These are phyloP conservation scores for Danaus plexippus DNA, from an alignment of 1,140 invertebrate genomes.

Conservation along the genomic window DNA sequence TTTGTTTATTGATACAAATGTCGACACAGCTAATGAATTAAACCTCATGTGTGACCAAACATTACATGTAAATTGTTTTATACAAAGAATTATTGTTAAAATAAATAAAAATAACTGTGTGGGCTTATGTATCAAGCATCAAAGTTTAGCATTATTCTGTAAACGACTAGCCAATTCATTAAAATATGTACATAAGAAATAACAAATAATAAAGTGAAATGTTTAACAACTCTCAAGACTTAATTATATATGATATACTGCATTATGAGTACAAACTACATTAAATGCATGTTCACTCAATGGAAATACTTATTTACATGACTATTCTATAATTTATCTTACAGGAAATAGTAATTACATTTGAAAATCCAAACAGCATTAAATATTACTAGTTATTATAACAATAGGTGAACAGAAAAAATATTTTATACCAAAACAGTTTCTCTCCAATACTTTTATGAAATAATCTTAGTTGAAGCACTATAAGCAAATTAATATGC, in stretches of 20 bases:
- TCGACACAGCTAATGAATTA: constrained; percentile 10
- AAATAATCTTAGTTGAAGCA: no score
- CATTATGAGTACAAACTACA: constrained; percentile 48
- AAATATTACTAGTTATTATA: neutral
- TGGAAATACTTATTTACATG: constrained; percentile 39
- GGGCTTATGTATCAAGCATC: constrained; percentile 14
- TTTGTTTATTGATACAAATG: constrained; percentile 20
- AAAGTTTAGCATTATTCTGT: constrained; percentile 31
- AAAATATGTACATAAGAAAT: constrained; percentile 34
- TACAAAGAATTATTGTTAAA: neutral
- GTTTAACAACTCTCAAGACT: constrained; percentile 16
- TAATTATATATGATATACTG: constrained; percentile 18
- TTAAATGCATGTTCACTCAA: constrained; percentile 57
- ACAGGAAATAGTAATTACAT: constrained; percentile 11
- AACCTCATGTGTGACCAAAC: neutral
- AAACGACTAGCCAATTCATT: constrained; percentile 51
- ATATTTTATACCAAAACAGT: no score
- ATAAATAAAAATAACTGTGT: constrained; percentile 13
- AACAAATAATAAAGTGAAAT: constrained; percentile 22
- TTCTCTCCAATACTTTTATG: no score
- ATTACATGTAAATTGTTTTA: constrained; percentile 2
- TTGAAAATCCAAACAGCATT: constrained; percentile 12
- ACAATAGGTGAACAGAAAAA: no score
- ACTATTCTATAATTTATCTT: constrained; percentile 24
- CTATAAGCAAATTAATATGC: no score